Evolutionary conservation across 37 sponge, comb jelly and placozoan genomes (phyloP).

Genomic region (Aplysina aerophoba): DNA sequence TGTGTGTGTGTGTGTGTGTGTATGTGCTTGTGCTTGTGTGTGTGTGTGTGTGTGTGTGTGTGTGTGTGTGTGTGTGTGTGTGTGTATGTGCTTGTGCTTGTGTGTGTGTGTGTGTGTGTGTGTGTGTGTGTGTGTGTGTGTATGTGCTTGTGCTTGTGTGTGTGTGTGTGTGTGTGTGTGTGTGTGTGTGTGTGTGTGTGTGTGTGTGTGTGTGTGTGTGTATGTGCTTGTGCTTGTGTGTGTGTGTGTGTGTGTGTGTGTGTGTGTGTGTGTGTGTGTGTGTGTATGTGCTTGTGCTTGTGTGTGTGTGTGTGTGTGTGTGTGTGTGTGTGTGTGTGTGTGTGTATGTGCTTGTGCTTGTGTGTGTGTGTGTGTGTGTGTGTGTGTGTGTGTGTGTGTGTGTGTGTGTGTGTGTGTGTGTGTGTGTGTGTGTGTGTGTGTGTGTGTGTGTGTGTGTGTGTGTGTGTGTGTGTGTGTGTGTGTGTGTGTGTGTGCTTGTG

Average conservation of each 20-base stretch:
- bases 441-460: too few species aligned
- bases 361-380: slow-evolving; percentile 27
- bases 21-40: neutral
- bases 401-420: slow-evolving; percentile 17
- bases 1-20: neutral
- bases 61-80: neutral
- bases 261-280: neutral
- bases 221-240: neutral
- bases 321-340: slow-evolving; percentile 1
- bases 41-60: slow-evolving; percentile 6
- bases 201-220: slow-evolving; percentile 18
- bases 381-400: neutral
- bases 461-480: too few species aligned
- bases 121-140: neutral
- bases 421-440: too few species aligned
- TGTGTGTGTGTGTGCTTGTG: too few species aligned
- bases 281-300: neutral
- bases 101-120: neutral
- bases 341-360: neutral
- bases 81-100: neutral
- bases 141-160: neutral
- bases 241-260: slow-evolving; percentile 6
- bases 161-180: slow-evolving; percentile 28
- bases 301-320: neutral
- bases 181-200: slow-evolving; percentile 30